Evolutionary conservation across 2,797 vertebrate genomes (phyloP).

Genomic region (Pangasius macronema): DNA sequence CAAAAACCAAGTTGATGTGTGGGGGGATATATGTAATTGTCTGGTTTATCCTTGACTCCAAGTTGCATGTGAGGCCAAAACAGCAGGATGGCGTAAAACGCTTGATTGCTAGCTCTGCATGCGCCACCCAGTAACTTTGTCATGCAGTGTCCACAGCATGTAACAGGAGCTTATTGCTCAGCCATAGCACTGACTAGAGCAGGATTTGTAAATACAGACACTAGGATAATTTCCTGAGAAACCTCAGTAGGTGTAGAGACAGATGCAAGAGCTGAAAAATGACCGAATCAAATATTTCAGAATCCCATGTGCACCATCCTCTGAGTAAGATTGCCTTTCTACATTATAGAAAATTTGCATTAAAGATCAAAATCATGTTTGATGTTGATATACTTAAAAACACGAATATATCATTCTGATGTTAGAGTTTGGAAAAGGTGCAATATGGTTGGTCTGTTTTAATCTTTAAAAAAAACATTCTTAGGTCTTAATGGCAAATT

Average conservation of each 20-base stretch:
- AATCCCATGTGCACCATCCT: not conserved
- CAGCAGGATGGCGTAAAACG: conserved; percentile 5
- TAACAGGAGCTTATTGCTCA: conserved; percentile 4
- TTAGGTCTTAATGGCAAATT: not conserved
- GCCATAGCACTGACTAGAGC: not conserved
- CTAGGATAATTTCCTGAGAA: conserved; percentile 5
- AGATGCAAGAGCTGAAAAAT: not conserved
- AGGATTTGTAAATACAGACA: conserved; percentile 18
- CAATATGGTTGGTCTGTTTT: not conserved
- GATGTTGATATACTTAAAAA: not conserved
- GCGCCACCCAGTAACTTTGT: conserved; percentile 13
- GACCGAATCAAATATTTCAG: not conserved
- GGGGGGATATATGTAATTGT: not conserved
- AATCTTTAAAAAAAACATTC: not conserved
- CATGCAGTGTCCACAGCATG: not conserved
- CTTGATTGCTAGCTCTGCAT: not conserved
- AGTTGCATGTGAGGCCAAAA: not conserved
- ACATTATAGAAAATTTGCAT: not conserved
- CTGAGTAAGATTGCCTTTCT: not conserved
- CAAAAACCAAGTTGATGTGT: not conserved
- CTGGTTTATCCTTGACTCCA: conserved; percentile 7
- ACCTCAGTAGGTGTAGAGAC: not conserved
- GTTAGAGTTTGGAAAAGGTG: not conserved
- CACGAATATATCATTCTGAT: not conserved
- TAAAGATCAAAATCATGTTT: not conserved